Percentiles rank a stretch among this genome's conserved stretches.
Conservation (phyloP, 2,888 invertebrate genomes). For the Zygothrica quintamaculata region DNA sequence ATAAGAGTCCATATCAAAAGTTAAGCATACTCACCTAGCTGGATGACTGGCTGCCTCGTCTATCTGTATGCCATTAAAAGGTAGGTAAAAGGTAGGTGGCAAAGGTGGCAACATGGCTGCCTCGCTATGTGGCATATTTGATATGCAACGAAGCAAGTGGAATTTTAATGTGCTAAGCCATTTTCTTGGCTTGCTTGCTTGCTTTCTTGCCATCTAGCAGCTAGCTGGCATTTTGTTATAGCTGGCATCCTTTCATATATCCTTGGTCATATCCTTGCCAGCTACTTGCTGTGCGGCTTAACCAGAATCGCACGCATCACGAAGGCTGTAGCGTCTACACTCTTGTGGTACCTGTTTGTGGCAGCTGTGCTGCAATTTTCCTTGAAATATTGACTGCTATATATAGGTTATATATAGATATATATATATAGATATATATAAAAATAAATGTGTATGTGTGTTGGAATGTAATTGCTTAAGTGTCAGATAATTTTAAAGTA, state of each 20-base stretch:
- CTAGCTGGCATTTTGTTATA: slow-evolving; percentile 60
- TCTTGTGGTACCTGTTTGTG: slow-evolving; percentile 31
- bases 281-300: slow-evolving; percentile 41
- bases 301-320: slow-evolving; percentile 51
- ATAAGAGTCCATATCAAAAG: slow-evolving; percentile 50
- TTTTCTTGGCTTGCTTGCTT: slow-evolving; percentile 64
- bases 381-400: slow-evolving; percentile 54
- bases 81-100: no score
- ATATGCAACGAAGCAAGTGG: slow-evolving; percentile 78
- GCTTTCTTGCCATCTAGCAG: no score
- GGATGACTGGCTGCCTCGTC: slow-evolving; percentile 3
- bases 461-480: slow-evolving; percentile 21
- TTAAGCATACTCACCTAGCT: slow-evolving; percentile 52
- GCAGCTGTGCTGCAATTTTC: slow-evolving; percentile 56
- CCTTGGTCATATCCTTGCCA: slow-evolving; percentile 35
- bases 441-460: slow-evolving; percentile 8
- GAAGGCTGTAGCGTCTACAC: slow-evolving; percentile 13
- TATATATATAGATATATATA: background rate
- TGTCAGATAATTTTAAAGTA: slow-evolving; percentile 48
- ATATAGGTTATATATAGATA: background rate
- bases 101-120: background rate
- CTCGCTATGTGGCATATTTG: slow-evolving; percentile 71
- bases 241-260: slow-evolving; percentile 5
- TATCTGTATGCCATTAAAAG: no score
- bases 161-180: slow-evolving; percentile 79